Evolutionary conservation across 2,113 vertebrate genomes (phyloP), one percentile per base, ranked within the genome.

Genomic region (Amblyornis subalaris): DNA sequence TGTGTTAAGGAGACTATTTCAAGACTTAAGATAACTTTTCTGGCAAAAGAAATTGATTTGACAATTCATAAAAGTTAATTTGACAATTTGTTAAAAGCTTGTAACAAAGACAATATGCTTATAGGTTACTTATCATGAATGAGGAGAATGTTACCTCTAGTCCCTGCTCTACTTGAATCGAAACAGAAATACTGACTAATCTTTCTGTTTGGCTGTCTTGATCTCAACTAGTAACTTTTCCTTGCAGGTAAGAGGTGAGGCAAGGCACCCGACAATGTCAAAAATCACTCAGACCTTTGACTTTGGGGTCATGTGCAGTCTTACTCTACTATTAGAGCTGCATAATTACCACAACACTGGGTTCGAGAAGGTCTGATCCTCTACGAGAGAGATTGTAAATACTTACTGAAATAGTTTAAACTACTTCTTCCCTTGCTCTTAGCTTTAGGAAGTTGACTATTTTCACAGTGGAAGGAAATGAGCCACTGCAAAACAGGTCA

Each of bases 101-200:
- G 50, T 1, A 2, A 72, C 38, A 79, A 62, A 82, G 19, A n/a
- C 0, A 0, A 15, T 12, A 17, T 2, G 9, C 71, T 84, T 65
- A 40, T 10, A 40, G 33, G 8, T 25, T 35, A 33, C 45, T 65
- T 76, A 28, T 9, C 26, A 45, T 6, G 13, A 65, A 14, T 0
- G 5, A 71, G 21, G 31, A 53, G 25, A 74, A 31, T 35, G 77
- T 91, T 54, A 62, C 21, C 42, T 70, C n/a, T 65, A 73, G 42
- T 25, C 18, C 13, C 23, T 58, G 44, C 47, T 47, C 31, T 26
- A 25, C 29, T 33, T 6, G 6, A 70, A 42, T 0, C 42, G 76
- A 83, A 83, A 51, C 18, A 77, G 69, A 74, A 87, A 62, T 7
- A 86, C 33, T 19, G 15, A 35, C 29, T 61, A 40, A 58, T 58